Evolutionary conservation across 2,888 invertebrate genomes (phyloP), one percentile per base, ranked within the genome.

Genomic region (Chirona hameri): DNA sequence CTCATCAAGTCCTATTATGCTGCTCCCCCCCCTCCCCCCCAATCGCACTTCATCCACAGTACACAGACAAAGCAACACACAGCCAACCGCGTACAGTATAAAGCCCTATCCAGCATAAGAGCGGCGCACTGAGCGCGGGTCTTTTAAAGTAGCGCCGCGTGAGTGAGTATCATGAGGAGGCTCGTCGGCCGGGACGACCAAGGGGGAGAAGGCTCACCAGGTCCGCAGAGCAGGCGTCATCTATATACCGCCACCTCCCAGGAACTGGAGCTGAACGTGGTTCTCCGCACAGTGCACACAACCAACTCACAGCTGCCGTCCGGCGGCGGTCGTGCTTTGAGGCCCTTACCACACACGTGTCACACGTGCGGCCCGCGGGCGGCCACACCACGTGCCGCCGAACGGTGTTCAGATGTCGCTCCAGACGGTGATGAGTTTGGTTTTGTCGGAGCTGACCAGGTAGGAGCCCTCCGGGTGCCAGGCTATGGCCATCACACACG

Each of bases 381-480:
- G 21, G 21, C 60, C 24, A 24, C 9, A 18, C 9, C n/a, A 69
- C 27, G 14, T 27, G 14, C 7, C 27, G 12, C 12, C 27, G 69
- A 0, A 15, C 12, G 69, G 27, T 27, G 27, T 29, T 82, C 55
- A 83, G 24, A 83, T 82, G 60, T 60, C 82, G 29, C 86, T 86
- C 95, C 96, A 97, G 84, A 96, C 90, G 84, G 94, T 90, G 83
- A 93, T 94, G 85, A 93, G 93, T 89, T 94, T 95, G 86, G 92
- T 91, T 85, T 93, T 92, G 88, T 96, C 96, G 85, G 95, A 95
- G 76, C 94, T 94, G 82, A 94, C 93, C 83, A 97, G 89, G 83
- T 92, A 91, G 81, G 92, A 92, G 79, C 93, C 94, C 87, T 93
- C 94, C 12, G 95, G 94, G 88, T 95, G 94, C 96, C 96, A 97